Evolutionary conservation across 2,888 invertebrate genomes (phyloP).

Genomic region (Gandaritis pyraliata): DNA sequence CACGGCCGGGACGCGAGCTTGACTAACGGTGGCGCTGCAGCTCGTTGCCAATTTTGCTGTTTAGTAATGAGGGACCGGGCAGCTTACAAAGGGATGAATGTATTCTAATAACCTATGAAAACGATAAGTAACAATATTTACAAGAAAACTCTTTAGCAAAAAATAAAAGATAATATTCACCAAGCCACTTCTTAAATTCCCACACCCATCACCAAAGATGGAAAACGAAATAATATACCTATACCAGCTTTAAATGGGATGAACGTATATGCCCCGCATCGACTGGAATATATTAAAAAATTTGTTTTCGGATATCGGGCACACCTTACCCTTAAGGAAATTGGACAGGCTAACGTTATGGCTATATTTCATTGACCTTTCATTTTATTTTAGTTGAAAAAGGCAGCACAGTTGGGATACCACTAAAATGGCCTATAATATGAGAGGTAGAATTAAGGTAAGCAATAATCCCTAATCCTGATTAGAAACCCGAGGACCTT

Average conservation of each 20-base stretch:
- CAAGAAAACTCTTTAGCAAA: not conserved
- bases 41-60: slow-evolving; percentile 29
- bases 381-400: slow-evolving; percentile 50
- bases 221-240: not conserved
- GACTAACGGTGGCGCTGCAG: slow-evolving; percentile 27
- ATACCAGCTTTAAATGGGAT: slow-evolving; percentile 42
- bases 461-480: slow-evolving; percentile 52
- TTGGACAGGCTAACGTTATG: slow-evolving; percentile 45
- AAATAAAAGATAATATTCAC: not conserved
- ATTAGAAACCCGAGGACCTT: slow-evolving; percentile 51
- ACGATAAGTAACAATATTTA: not conserved
- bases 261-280: slow-evolving; percentile 42
- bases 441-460: slow-evolving; percentile 46
- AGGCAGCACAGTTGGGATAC: slow-evolving; percentile 41
- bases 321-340: slow-evolving; percentile 44
- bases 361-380: slow-evolving; percentile 50
- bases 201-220: not conserved
- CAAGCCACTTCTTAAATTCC: not conserved
- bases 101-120: not conserved
- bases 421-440: slow-evolving; percentile 45
- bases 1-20: slow-evolving; percentile 9
- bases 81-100: slow-evolving; percentile 10
- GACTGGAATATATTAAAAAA: slow-evolving; percentile 52
- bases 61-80: slow-evolving; percentile 25
- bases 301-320: slow-evolving; percentile 31